These are phyloP conservation scores for Porphyrio hochstetteri DNA, from an alignment of 2,113 vertebrate species.

Conservation along the genomic window DNA sequence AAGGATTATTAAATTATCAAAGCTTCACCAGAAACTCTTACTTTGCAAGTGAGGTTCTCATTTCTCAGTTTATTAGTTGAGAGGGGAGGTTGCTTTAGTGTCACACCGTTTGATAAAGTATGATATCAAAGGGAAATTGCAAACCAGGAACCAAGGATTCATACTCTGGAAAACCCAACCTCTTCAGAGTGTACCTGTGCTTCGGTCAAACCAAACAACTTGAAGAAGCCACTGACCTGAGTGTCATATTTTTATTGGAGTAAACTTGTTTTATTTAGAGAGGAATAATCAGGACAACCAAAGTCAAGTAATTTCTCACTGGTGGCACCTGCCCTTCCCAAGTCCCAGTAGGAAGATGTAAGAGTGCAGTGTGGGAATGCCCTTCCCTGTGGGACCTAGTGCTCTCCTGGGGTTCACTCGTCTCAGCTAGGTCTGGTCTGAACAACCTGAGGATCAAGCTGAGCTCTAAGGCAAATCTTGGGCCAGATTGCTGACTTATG, in stretches of 20 bases:
- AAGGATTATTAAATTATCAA: background rate
- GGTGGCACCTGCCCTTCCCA: no score
- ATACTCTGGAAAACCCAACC: background rate
- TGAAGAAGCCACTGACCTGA: background rate
- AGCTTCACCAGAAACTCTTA: background rate
- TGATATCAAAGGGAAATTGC: background rate
- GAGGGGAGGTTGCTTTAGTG: background rate
- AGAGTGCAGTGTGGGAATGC: accelerated
- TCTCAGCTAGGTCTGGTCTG: no score
- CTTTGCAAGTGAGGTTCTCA: background rate
- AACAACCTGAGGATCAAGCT: background rate
- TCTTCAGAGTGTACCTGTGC: background rate
- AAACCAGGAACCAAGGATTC: background rate
- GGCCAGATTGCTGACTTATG: accelerated
- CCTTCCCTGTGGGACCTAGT: background rate
- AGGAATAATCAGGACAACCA: background rate
- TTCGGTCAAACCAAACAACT: background rate
- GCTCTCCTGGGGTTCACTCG: background rate
- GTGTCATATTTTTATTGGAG: background rate
- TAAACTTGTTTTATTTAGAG: background rate
- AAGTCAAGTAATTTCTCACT: background rate
- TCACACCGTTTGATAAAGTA: background rate
- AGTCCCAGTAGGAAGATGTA: background rate
- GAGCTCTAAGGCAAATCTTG: no score
- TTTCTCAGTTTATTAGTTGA: background rate